Evolutionary conservation across 2,113 vertebrate species (phyloP).

Genomic region (Rhizomys pruinosus): DNA sequence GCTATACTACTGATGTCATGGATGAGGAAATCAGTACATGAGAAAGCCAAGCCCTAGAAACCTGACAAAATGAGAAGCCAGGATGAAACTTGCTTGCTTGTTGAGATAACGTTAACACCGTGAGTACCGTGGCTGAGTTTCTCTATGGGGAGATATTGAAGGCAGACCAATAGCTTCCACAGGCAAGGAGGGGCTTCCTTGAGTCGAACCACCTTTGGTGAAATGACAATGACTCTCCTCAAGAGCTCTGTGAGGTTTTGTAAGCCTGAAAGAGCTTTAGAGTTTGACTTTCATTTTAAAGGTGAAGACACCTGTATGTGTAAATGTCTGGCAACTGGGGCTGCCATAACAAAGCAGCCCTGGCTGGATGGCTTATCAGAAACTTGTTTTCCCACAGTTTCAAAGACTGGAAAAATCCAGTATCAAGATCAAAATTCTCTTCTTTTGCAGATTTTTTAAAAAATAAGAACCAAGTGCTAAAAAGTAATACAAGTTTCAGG

Average conservation of each 20-base stretch:
- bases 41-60: slow-evolving; percentile 61
- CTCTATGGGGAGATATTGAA: neutral
- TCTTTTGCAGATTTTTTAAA: neutral
- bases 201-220: neutral
- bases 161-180: neutral
- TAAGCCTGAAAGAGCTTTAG: neutral
- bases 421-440: neutral
- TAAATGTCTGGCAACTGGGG: neutral
- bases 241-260: neutral
- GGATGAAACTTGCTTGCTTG: neutral
- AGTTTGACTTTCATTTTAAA: neutral
- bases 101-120: slow-evolving; percentile 52
- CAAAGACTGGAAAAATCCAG: neutral
- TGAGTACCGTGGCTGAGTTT: neutral
- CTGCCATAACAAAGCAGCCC: neutral
- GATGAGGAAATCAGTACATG: slow-evolving; percentile 73
- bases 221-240: neutral
- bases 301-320: neutral
- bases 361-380: neutral
- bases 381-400: neutral
- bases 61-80: slow-evolving; percentile 63
- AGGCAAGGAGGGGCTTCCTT: neutral
- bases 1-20: slow-evolving; percentile 71
- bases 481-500: neutral
- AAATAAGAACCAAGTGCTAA: neutral